Evolutionary conservation across 1,140 invertebrate genomes (phyloP), one percentile per base, ranked within the genome.

Genomic region (Drosophila cardini): DNA sequence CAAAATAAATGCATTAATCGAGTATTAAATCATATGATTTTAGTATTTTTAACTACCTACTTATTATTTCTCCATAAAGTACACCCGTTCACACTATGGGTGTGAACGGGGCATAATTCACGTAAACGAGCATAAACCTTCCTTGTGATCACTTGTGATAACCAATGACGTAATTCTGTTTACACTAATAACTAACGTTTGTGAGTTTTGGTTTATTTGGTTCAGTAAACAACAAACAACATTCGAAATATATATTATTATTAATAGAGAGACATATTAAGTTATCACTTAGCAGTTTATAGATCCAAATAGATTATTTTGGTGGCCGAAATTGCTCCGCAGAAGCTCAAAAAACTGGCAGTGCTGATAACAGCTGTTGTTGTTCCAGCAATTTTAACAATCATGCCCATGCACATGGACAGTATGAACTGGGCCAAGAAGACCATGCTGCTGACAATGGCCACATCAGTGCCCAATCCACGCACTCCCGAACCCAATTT

Each of bases 371-470:
- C 97, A 0, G 97, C 96, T 0, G 97, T 96, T 0, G 97, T 98
- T n/a, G 97, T 97, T 26, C 96, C 96, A 1, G 95, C 95, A 1
- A 94, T 90, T 43, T 95, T 95, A 1, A 99, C 96, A 46, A 98
- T 96, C 4, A 95, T 95, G 0, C 98, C 98, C 94, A 98, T 96
- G 72, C 95, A 95, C 43, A 97, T 93, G 0, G 97, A 98, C 2
- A 99, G 93, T 8, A 97, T 93, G 78, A 99, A 98, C 92, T 99
- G 98, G 0, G 97, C 98, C 42, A 98, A 93, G 92, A 99, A 99
- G 1, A 99, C 98, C 96, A 98, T 98, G 78, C 96, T 97, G 75
- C 97, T 97, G 16, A 99, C 96, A 61, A 98, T 95, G 0, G 97
- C 98, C 0, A 99, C 95, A 90, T 99, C 98, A 0, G 98, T 99